Evolutionary conservation across 2,888 invertebrate genomes (phyloP), one percentile per base, ranked within the genome.

Genomic region (Nymphalis polychloros): DNA sequence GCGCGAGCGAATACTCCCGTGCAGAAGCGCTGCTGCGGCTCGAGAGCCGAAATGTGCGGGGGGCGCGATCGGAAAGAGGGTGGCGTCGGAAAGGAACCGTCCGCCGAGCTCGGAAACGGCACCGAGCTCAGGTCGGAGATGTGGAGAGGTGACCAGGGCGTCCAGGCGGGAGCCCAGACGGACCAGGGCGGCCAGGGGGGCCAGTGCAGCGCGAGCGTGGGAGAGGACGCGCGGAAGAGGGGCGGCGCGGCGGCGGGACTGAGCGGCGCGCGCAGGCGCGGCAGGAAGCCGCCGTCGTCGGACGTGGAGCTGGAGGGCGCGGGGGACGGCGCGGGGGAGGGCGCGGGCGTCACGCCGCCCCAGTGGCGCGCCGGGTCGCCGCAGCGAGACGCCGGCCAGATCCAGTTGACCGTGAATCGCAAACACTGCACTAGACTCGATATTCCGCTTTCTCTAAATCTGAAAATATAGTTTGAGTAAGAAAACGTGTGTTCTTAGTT

Each of bases 371-470:
- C 77, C 81, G 83, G 83, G 76, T 84, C 87, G 73, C 87, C 86
- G 83, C 95, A 96, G 71, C 96, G 95, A 84, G 95, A 95, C 82
- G 94, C 93, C 82, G 95, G 96, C 95, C 95, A 96, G 84, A 96
- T 94, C 95, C 96, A 96, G 89, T 95, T 96, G 78, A 87, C 90
- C 76, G 92, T 90, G 81, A 93, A 92, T 75, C 91, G 89, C 81
- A 93, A 78, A 83, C 93, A 93, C 79, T 95, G 94, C 90, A 94
- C 96, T 95, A 97, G 93, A 97, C 97, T 96, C 96, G 97, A 96
- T 97, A 97, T 95, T 97, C 97, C 94, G 97, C 97, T 95, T 96
- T 96, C 95, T 95, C 97, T 96, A 96, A 96, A 95, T 97, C 97
- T 97, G 93, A 31, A 50, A 70, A 69, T 13, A 10, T 17, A 55